These are phyloP conservation scores for Heterohyrax brucei DNA, from an alignment of 2,797 vertebrate species.

Conservation along the genomic window DNA sequence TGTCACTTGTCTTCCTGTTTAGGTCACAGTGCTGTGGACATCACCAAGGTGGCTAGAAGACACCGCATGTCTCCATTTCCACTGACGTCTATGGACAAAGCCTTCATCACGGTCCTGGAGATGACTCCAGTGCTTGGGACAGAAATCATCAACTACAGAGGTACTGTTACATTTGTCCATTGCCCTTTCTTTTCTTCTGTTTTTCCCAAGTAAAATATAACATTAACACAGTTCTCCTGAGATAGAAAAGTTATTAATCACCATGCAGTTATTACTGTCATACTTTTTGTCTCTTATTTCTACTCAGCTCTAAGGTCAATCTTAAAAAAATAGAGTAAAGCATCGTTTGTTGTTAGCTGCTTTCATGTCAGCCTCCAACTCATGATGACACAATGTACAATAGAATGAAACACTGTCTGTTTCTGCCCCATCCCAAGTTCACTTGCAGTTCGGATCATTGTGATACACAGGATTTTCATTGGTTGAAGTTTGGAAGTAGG, in stretches of 20 bases:
- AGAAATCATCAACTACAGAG: conserved; percentile 99
- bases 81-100: conserved; percentile 99
- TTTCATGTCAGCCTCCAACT: background rate
- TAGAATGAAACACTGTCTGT: background rate
- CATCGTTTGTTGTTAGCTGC: background rate
- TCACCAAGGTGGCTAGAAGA: conserved; percentile 98
- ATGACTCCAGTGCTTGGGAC: conserved; percentile 99
- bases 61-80: conserved; percentile 99
- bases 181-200: conserved; percentile 60
- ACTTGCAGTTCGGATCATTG: background rate
- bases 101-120: conserved; percentile 99
- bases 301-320: background rate
- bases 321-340: conserved; percentile 50
- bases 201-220: conserved; percentile 53
- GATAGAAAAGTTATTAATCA: conserved; percentile 28
- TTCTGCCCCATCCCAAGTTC: background rate
- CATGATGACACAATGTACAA: background rate
- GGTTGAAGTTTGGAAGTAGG: background rate
- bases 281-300: conserved; percentile 62
- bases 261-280: conserved; percentile 40
- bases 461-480: background rate
- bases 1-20: conserved; percentile 77
- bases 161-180: conserved; percentile 87
- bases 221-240: conserved; percentile 47
- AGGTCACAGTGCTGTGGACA: conserved; percentile 99